Evolutionary conservation across 1,140 invertebrate genomes (phyloP).

Genomic region (Diuraphis noxia): DNA sequence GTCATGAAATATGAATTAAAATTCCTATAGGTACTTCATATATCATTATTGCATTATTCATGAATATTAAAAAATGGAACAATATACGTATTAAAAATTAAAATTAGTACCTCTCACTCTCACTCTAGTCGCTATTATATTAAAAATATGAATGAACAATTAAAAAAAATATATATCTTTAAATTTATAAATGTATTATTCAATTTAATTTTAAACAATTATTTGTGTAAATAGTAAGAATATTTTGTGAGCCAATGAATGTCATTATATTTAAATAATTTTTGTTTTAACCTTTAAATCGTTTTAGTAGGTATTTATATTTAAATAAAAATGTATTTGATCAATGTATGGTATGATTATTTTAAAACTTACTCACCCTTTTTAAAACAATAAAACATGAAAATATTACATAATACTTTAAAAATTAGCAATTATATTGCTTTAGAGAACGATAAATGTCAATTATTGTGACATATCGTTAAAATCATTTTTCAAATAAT

Average conservation of each 20-base stretch:
- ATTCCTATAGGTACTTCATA: not conserved
- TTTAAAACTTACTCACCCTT: not conserved
- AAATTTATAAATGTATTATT: no score
- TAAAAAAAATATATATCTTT: not conserved
- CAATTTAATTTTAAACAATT: not conserved
- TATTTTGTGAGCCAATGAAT: not conserved
- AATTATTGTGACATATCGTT: not conserved
- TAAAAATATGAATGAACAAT: not conserved
- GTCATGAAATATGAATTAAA: not conserved
- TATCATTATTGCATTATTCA: not conserved
- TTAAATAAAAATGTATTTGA: not conserved
- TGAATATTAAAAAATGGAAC: not conserved
- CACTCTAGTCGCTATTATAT: not conserved
- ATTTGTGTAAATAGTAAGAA: not conserved
- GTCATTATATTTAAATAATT: not conserved
- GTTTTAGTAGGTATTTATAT: not conserved
- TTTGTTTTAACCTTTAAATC: no score
- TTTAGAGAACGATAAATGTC: not conserved
- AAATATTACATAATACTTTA: not conserved
- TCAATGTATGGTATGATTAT: not conserved
- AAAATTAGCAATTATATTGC: not conserved
- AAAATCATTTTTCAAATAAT: not conserved
- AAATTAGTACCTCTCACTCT: not conserved
- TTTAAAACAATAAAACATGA: not conserved
- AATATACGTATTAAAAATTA: not conserved